phyloP scores from a whole-genome alignment of 2,888 invertebrate species.

The Clanis bilineata region DNA sequence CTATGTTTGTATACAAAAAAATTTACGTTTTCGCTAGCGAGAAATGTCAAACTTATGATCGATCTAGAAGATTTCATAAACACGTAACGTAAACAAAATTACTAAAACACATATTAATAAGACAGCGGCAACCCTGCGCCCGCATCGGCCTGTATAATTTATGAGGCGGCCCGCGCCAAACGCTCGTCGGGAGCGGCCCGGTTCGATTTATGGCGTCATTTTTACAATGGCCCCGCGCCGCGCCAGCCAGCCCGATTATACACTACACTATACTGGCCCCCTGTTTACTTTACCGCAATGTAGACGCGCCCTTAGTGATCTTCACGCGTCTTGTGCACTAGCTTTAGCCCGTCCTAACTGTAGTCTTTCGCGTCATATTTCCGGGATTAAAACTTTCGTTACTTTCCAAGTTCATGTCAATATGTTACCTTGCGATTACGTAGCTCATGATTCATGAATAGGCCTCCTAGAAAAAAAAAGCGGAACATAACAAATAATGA shows the following conservation, averaged over 20 bases:
- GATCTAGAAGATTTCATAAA: not conserved
- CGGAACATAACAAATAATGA: too few species aligned
- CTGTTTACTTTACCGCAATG: conserved; percentile 19
- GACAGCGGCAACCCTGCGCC: conserved; percentile 19
- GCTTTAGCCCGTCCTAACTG: not conserved
- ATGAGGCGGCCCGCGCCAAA: conserved; percentile 47
- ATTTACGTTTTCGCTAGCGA: too few species aligned
- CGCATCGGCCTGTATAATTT: conserved; percentile 20
- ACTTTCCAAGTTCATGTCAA: too few species aligned
- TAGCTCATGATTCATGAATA: too few species aligned
- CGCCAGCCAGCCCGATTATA: conserved; percentile 43
- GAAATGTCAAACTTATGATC: too few species aligned
- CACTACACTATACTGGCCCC: conserved; percentile 12
- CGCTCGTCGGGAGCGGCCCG: conserved; percentile 55
- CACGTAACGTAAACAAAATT: not conserved
- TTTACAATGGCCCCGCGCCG: conserved; percentile 67
- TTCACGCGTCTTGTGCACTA: not conserved
- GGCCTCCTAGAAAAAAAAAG: too few species aligned
- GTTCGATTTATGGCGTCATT: conserved; percentile 73
- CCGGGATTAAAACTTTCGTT: too few species aligned
- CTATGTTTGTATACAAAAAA: too few species aligned
- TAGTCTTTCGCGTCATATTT: too few species aligned
- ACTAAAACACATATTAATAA: not conserved
- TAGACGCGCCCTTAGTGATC: conserved; percentile 10
- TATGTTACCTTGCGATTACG: too few species aligned